A percentile compares a stretch with the other conserved stretches of the same genome.
phyloP scores from a whole-genome alignment of 2,113 vertebrate species.

The Phocoena sinus region DNA sequence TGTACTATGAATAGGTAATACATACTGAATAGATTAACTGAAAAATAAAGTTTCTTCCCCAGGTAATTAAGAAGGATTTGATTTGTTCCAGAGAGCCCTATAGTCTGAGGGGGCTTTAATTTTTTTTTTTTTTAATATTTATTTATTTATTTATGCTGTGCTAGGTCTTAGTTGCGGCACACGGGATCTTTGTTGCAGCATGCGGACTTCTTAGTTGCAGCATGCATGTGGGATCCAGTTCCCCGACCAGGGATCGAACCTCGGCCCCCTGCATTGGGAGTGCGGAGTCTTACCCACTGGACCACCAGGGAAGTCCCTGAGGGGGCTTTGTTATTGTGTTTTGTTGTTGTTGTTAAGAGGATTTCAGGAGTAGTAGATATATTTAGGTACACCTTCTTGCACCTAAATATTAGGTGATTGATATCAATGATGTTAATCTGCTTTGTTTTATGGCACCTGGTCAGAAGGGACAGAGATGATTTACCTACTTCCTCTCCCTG shows the following conservation, averaged over 20 bases:
- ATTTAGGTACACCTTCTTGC: background rate
- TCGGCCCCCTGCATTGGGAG: too few species aligned
- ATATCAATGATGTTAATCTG: background rate
- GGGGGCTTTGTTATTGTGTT: background rate
- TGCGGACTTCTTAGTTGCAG: too few species aligned
- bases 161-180: too few species aligned
- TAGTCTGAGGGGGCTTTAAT: background rate
- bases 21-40: background rate
- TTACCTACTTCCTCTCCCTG: background rate
- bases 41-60: background rate
- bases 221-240: too few species aligned
- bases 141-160: too few species aligned
- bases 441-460: background rate
- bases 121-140: background rate
- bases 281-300: too few species aligned
- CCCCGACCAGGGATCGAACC: too few species aligned
- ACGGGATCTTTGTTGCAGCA: too few species aligned
- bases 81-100: background rate
- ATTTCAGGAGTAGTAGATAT: conserved; percentile 4
- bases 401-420: background rate
- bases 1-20: background rate
- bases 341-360: background rate
- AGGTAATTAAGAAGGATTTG: background rate
- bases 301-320: background rate
- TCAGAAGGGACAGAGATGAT: background rate